Conservation (phyloP, 2,113 vertebrate species). For the Crotalus tigris region DNA sequence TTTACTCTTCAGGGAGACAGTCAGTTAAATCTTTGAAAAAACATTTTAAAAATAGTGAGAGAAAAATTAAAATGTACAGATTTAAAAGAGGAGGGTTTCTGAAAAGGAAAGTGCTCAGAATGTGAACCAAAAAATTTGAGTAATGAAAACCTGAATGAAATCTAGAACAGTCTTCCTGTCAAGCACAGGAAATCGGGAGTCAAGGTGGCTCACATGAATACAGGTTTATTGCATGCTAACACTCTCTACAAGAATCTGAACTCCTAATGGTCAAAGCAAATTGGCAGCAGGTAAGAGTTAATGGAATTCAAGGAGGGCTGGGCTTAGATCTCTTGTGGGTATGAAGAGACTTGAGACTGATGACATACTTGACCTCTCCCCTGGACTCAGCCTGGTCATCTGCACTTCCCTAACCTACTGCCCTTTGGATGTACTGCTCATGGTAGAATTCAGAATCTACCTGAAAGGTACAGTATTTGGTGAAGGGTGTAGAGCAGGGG, state of each 20-base stretch:
- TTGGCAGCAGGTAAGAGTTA: background rate
- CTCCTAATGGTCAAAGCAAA: background rate
- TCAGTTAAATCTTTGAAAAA: background rate
- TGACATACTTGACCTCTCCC: background rate
- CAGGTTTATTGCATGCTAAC: background rate
- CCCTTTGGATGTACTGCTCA: background rate
- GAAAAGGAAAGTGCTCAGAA: too few species aligned
- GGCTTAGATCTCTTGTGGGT: background rate
- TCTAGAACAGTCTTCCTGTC: background rate
- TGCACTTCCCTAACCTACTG: background rate
- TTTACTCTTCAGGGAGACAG: background rate
- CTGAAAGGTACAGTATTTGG: background rate
- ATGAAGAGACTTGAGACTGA: background rate
- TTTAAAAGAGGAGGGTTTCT: background rate
- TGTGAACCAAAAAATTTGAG: background rate
- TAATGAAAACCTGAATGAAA: background rate
- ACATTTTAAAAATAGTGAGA: background rate
- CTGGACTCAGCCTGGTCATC: background rate
- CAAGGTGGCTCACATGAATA: background rate
- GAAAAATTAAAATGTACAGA: background rate
- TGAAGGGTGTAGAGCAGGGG: background rate
- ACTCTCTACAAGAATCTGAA: background rate
- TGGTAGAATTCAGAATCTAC: background rate
- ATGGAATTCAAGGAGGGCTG: background rate
- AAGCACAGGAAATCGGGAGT: background rate